Base-by-base conservation (phyloP, 1,140 invertebrate species). In the Ceratosolen solmsi region DNA sequence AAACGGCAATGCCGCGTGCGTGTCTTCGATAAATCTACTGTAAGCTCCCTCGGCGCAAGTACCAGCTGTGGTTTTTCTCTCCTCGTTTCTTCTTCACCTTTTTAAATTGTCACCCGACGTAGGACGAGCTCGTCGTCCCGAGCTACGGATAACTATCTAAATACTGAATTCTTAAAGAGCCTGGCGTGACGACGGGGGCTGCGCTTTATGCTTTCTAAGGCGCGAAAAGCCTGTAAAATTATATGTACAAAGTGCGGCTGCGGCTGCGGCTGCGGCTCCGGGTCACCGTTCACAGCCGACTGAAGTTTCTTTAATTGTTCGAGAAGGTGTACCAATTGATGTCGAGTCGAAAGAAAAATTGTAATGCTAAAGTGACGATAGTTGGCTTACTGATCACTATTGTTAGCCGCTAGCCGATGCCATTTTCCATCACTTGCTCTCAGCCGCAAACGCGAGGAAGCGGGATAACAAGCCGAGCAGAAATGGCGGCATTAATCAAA, bases 21-120 rank as follows among this genome's bases (percentile, higher is more conserved):
- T 51, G 25, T 46, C 38, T 74, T 54, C 15, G n/a, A 70, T 70
- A 46, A 70, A 70, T 70, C 11, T 56, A 20, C 30, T 46, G 38
- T 46, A 70, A 70, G 7, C 46, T 36, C 3, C 2, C 36, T 17
- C 54, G 25, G 63, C 54, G 56, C 56, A 25, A 63, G 36, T 46
- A 76, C 30, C 54, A 63, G 38, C 73, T 76, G 73, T 36, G 36
- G 17, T 46, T 72, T 51, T 51, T 46, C 25, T 70, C 65, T 71
- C 60, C n/a, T 27, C 8, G 5, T 30, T 13, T 30, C 60, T 63
- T 30, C 27, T 27, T 25, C 60, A 5, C 27, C 5, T 1, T 5
- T 46, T 46, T 46, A 46, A 46, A 46, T 46, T 13, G 5, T 46
- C 41, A 13, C 13, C n/a, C n/a, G n/a, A n/a, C n/a, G n/a, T n/a